A percentile compares a stretch with the other conserved stretches of the same genome.
Conservation (phyloP, 2,797 vertebrate genomes). For the Chloroceryle inda region DNA sequence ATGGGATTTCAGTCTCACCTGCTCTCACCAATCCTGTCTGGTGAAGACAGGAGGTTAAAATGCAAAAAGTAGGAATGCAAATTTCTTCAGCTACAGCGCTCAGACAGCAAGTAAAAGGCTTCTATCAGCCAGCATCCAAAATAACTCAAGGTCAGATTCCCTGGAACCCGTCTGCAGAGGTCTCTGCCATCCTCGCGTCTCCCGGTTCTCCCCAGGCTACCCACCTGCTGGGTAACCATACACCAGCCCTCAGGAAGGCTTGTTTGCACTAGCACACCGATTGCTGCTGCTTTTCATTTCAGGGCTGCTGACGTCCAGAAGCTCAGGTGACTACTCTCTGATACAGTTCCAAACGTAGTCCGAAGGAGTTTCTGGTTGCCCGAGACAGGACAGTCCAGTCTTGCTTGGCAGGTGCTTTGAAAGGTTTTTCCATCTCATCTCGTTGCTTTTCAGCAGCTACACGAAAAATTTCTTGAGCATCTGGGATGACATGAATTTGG, state of each 20-base stretch:
- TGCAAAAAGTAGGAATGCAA: not conserved
- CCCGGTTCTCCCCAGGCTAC: not conserved
- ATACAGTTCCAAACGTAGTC: not conserved
- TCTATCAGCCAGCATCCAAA: conserved; percentile 31
- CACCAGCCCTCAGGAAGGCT: not conserved
- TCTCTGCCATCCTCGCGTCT: not conserved
- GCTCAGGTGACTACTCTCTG: not conserved
- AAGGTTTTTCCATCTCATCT: not conserved
- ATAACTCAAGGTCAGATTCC: conserved; percentile 48
- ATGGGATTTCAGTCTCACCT: not conserved
- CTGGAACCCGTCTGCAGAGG: not conserved
- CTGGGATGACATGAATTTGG: conserved; percentile 4
- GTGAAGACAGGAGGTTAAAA: not conserved
- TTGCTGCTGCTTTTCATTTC: not conserved
- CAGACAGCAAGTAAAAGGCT: conserved; percentile 15
- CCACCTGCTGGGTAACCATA: conserved; percentile 39
- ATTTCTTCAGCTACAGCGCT: not conserved
- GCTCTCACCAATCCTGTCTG: not conserved
- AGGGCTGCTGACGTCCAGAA: not conserved
- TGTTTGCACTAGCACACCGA: not conserved
- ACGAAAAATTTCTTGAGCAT: conserved; percentile 24
- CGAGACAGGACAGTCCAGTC: not conserved
- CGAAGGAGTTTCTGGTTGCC: not conserved
- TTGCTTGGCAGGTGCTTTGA: not conserved
- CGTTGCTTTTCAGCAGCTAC: not conserved